phyloP scores from a whole-genome alignment of 1,140 invertebrate genomes.

The Glomeris maerens region DNA sequence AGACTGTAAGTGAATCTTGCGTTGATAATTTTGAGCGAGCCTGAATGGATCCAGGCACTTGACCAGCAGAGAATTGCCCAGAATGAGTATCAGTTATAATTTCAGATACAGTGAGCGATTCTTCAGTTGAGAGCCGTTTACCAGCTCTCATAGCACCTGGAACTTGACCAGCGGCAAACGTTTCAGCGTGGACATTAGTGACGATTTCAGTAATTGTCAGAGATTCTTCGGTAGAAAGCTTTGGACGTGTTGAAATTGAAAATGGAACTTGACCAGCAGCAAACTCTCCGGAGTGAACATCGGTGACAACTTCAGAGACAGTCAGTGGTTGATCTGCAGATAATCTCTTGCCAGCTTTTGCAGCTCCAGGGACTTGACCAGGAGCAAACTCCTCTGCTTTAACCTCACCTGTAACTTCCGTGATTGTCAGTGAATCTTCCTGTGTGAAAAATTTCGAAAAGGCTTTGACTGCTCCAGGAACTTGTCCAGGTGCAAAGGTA shows the following conservation, averaged over 20 bases:
- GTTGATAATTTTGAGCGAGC: constrained; percentile 8
- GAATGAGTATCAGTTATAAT: constrained; percentile 12
- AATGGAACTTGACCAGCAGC: constrained; percentile 35
- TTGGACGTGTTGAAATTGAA: constrained; percentile 9
- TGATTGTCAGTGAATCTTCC: constrained; percentile 12
- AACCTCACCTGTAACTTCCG: constrained; percentile 16
- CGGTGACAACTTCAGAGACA: constrained; percentile 13
- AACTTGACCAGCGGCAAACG: constrained; percentile 4
- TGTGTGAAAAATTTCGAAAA: too few relatives aligned
- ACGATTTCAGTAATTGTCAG: constrained; percentile 13
- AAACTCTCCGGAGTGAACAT: constrained; percentile 49
- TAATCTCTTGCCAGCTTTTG: constrained; percentile 6
- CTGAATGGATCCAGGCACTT: constrained; percentile 17
- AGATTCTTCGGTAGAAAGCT: constrained; percentile 12
- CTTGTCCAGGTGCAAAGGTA: constrained; percentile 15
- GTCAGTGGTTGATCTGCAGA: constrained; percentile 15
- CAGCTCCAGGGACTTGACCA: constrained; percentile 14
- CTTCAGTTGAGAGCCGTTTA: constrained; percentile 11
- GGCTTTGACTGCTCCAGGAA: constrained; percentile 16
- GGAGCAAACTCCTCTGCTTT: constrained; percentile 11
- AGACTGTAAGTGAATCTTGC: constrained; percentile 16
- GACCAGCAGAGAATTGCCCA: constrained; percentile 20
- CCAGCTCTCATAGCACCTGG: constrained; percentile 11
- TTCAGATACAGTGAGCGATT: constrained; percentile 15
- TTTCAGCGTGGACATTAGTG: too few relatives aligned